Conservation (phyloP, 92 coral and sea anemone species). For the Isaurus tuberculatus region DNA sequence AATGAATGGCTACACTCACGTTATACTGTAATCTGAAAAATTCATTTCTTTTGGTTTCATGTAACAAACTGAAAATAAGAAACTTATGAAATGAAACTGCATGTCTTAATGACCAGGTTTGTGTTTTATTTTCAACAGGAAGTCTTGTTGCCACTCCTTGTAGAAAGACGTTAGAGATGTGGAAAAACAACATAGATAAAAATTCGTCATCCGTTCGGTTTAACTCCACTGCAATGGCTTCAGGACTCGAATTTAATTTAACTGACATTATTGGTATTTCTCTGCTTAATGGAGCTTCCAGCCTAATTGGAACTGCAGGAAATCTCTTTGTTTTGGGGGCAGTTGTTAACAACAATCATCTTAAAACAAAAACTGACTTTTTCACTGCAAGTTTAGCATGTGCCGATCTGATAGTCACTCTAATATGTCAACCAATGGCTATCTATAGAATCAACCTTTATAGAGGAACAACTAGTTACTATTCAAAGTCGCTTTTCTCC, state of each 20-base stretch:
- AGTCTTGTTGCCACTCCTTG: not conserved
- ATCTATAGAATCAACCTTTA: constrained; percentile 13
- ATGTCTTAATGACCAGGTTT: no score
- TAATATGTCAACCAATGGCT: constrained; percentile 48
- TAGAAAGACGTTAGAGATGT: not conserved
- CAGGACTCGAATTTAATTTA: not conserved
- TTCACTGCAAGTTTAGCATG: constrained; percentile 52
- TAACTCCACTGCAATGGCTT: not conserved
- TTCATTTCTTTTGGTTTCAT: no score
- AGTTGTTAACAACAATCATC: constrained; percentile 12
- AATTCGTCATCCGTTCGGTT: not conserved
- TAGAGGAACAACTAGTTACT: not conserved
- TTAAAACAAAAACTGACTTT: constrained; percentile 51
- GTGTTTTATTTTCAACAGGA: not conserved
- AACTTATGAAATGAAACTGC: no score
- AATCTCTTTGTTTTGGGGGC: constrained; percentile 49
- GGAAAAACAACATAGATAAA: not conserved
- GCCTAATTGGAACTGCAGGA: constrained; percentile 50
- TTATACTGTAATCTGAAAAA: no score
- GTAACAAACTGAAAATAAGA: no score
- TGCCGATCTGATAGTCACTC: constrained; percentile 57
- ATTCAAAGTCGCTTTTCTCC: constrained; percentile 16
- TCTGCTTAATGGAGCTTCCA: constrained; percentile 41
- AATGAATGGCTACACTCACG: no score
- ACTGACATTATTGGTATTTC: constrained; percentile 29